Conservation (phyloP, 2,888 invertebrate genomes). For the Andrena dorsata region DNA sequence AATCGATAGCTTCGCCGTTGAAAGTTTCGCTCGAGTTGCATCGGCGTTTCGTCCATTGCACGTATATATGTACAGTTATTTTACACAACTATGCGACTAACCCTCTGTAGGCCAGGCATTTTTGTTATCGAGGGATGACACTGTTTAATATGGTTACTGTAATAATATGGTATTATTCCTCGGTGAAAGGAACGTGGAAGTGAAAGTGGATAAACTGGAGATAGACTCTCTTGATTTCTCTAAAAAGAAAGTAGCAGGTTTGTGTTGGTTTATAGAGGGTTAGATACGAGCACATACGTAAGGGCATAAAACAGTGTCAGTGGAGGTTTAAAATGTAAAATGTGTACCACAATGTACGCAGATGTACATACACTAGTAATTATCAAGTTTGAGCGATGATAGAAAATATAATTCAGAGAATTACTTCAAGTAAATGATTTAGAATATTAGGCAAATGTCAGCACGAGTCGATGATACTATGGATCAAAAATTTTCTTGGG, state of each 20-base stretch:
- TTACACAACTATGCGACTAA: constrained; percentile 47
- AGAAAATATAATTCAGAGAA: neutral
- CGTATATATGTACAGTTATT: constrained; percentile 58
- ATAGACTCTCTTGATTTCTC: neutral
- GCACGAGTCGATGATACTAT: too few relatives aligned
- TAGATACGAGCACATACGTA: constrained; percentile 28
- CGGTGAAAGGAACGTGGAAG: neutral
- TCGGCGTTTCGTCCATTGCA: constrained; percentile 47
- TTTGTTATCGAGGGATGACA: neutral
- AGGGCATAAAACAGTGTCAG: constrained; percentile 6
- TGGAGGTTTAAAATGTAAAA: neutral
- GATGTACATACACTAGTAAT: neutral
- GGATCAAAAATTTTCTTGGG: too few relatives aligned
- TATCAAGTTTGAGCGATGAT: neutral
- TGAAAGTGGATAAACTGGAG: too few relatives aligned
- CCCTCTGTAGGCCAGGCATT: constrained; percentile 23
- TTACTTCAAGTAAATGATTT: neutral
- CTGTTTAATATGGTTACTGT: neutral
- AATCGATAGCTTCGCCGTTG: constrained; percentile 1
- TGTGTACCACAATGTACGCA: neutral
- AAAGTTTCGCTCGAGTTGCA: constrained; percentile 26
- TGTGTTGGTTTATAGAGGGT: constrained; percentile 33
- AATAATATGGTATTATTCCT: neutral
- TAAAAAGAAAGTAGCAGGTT: neutral
- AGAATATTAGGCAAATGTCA: too few relatives aligned